phyloP scores from a whole-genome alignment of 1,140 invertebrate genomes.

The Drosophila lowei region DNA sequence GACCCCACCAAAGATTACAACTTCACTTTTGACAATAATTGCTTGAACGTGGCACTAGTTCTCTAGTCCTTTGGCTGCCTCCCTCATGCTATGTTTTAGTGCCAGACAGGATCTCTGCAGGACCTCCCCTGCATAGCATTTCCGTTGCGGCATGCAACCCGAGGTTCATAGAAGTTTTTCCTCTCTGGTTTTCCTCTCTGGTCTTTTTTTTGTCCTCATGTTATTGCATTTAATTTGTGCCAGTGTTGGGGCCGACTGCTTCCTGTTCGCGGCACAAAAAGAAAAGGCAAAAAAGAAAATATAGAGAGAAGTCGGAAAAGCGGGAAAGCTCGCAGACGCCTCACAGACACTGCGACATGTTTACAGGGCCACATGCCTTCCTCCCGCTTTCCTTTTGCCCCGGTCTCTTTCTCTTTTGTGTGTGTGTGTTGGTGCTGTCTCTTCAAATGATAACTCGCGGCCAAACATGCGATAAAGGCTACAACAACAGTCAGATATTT shows the following conservation, averaged over 20 bases:
- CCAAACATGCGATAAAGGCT: slow-evolving; percentile 67
- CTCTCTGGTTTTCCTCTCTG: slow-evolving; percentile 27
- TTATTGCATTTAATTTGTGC: slow-evolving; percentile 79
- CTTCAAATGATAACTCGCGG: slow-evolving; percentile 72
- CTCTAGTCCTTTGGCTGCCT: slow-evolving; percentile 8
- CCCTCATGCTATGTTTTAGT: slow-evolving; percentile 7
- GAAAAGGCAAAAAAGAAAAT: slow-evolving; percentile 9
- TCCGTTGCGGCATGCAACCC: slow-evolving; percentile 40
- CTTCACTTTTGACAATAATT: slow-evolving; percentile 75
- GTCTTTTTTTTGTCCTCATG: slow-evolving; percentile 45
- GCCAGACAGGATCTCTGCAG: slow-evolving; percentile 1
- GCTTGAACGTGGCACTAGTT: slow-evolving; percentile 68
- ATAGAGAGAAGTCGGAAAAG: slow-evolving; percentile 5
- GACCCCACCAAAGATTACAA: slow-evolving; percentile 60
- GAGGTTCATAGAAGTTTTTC: slow-evolving; percentile 28
- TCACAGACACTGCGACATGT: slow-evolving; percentile 66
- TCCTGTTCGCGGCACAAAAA: slow-evolving; percentile 45
- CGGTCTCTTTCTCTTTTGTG: slow-evolving; percentile 23
- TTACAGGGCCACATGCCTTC: slow-evolving; percentile 19
- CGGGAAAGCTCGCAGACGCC: slow-evolving; percentile 48
- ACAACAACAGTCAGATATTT: slow-evolving; percentile 46
- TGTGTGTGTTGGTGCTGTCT: slow-evolving; percentile 19
- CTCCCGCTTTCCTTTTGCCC: not conserved
- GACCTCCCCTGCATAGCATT: slow-evolving; percentile 25
- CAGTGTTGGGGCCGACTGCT: slow-evolving; percentile 50